Percentiles rank a stretch among this genome's conserved stretches.
Evolutionary conservation across 2,113 vertebrate genomes (phyloP).

Genomic region (Thamnaconus septentrionalis): DNA sequence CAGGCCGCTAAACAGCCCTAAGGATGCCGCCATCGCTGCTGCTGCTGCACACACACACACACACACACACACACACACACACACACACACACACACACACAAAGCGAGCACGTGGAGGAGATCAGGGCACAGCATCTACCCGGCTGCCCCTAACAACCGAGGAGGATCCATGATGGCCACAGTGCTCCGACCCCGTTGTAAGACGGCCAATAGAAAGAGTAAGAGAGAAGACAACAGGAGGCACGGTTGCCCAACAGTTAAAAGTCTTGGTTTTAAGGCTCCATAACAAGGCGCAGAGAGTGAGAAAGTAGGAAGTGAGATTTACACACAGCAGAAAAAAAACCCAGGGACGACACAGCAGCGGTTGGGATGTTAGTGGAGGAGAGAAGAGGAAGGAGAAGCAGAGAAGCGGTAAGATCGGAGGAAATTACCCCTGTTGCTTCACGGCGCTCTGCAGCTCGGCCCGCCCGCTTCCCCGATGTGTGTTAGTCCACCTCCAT

Average conservation of each 20-base stretch:
- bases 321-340: conserved; percentile 24
- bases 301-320: conserved; percentile 42
- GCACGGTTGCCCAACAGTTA: not conserved
- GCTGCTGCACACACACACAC: conserved; percentile 30
- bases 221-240: no score
- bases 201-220: no score
- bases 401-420: conserved; percentile 36
- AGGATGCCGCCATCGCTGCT: conserved; percentile 44
- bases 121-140: conserved; percentile 25
- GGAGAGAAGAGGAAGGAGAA: conserved; percentile 54
- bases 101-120: conserved; percentile 22
- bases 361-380: conserved; percentile 30
- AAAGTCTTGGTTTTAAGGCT: conserved; percentile 2
- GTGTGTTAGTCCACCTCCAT: conserved; percentile 72
- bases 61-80: no score
- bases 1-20: conserved; percentile 27
- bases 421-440: conserved; percentile 67
- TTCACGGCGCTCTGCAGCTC: conserved; percentile 58
- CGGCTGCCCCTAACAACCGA: conserved; percentile 25
- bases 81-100: no score
- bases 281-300: conserved; percentile 1
- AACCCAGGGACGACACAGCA: conserved; percentile 21
- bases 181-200: conserved; percentile 13
- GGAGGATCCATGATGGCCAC: conserved; percentile 12
- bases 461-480: conserved; percentile 63